A percentile compares a stretch with the other conserved stretches of the same genome.
phyloP scores from a whole-genome alignment of 2,888 invertebrate species.

The Isotomurus palustris region DNA sequence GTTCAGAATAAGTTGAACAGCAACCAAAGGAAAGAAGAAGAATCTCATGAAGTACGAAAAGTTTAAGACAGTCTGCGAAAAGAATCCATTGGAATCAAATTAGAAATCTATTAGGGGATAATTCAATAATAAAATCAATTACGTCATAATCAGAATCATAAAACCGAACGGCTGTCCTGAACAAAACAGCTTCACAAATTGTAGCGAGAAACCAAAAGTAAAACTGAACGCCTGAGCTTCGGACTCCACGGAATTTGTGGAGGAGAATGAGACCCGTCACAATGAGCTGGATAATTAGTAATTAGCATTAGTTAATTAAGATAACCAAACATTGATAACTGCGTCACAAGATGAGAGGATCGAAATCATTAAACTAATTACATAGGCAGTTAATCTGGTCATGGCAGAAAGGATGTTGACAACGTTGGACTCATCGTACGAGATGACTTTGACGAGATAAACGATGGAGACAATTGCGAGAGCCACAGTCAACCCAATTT shows the following conservation, averaged over 20 bases:
- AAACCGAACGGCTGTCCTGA: constrained; percentile 55
- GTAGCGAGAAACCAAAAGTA: constrained; percentile 81
- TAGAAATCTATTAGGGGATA: not conserved
- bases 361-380: constrained; percentile 3
- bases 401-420: constrained; percentile 1
- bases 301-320: not conserved
- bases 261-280: not conserved
- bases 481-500: not conserved
- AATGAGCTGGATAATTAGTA: not conserved
- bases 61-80: too few species aligned
- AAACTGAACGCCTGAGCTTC: constrained; percentile 85
- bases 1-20: constrained; percentile 12
- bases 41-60: constrained; percentile 8
- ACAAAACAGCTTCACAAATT: constrained; percentile 68
- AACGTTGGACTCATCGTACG: not conserved
- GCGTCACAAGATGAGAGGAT: too few species aligned
- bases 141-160: constrained; percentile 1
- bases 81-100: too few species aligned
- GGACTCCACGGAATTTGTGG: constrained; percentile 62
- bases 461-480: constrained; percentile 6
- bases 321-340: too few species aligned
- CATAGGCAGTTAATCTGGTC: constrained; percentile 5
- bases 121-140: not conserved
- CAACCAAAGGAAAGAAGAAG: constrained; percentile 8
- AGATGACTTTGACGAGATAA: not conserved